These are phyloP conservation scores for Dissostichus mawsoni DNA, from an alignment of 2,113 vertebrate genomes.

Conservation along the genomic window DNA sequence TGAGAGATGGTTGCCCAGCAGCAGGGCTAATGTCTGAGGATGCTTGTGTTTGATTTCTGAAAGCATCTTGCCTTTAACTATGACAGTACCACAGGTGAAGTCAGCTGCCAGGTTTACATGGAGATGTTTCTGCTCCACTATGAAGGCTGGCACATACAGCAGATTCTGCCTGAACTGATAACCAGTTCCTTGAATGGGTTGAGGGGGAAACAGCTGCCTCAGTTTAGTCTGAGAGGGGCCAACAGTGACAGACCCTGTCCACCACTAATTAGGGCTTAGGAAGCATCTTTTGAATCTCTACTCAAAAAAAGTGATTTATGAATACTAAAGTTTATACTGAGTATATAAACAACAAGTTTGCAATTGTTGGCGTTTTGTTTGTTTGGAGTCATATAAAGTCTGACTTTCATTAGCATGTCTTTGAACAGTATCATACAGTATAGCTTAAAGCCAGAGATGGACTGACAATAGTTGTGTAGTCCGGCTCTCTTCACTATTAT, in stretches of 20 bases:
- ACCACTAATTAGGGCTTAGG: neutral
- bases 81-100: too few relatives aligned
- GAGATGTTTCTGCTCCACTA: too few relatives aligned
- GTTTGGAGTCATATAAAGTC: neutral
- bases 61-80: too few relatives aligned
- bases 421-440: neutral
- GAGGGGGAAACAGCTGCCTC: neutral
- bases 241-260: neutral
- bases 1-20: neutral
- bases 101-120: too few relatives aligned
- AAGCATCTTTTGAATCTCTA: neutral
- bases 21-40: too few relatives aligned
- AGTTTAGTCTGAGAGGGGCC: neutral
- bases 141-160: too few relatives aligned
- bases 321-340: neutral
- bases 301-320: neutral
- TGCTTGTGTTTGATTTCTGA: too few relatives aligned
- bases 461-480: neutral
- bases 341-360: neutral
- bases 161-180: too few relatives aligned
- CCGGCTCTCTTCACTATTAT: neutral
- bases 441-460: slow-evolving; percentile 2
- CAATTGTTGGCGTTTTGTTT: neutral
- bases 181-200: neutral
- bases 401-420: neutral